Evolutionary conservation across 2,113 vertebrate species (phyloP).

Genomic region (Ameiurus melas): DNA sequence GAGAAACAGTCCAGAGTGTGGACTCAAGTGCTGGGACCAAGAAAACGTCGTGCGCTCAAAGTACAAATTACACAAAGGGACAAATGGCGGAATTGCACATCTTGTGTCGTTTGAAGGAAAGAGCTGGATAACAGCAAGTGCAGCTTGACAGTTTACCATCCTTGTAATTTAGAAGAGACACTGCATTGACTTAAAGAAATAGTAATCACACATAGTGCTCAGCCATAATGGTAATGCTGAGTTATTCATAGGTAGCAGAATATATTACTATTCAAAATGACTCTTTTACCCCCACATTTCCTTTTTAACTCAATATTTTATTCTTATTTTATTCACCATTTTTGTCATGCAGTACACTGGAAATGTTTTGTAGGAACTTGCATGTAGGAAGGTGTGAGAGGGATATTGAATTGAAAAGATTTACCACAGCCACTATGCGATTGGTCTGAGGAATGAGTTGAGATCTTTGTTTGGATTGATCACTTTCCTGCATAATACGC

Average conservation of each 20-base stretch:
- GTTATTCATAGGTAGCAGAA: not conserved
- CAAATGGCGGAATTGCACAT: not conserved
- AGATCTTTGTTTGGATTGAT: no score
- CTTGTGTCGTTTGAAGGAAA: not conserved
- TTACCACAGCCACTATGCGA: no score
- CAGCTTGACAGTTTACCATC: no score
- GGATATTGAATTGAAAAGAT: no score
- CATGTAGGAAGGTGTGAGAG: no score
- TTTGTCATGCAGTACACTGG: no score
- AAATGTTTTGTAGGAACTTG: no score
- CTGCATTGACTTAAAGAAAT: not conserved
- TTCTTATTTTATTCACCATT: no score
- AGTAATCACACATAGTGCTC: not conserved
- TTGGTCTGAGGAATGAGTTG: no score
- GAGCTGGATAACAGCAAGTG: not conserved
- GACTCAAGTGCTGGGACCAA: not conserved
- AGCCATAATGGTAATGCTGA: not conserved
- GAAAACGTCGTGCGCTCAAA: not conserved
- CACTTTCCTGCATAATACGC: no score
- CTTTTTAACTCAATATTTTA: no score
- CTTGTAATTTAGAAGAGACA: not conserved
- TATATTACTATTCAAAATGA: not conserved
- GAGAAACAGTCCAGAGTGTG: not conserved
- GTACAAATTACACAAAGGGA: not conserved
- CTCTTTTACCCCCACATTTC: not conserved